phyloP scores from a whole-genome alignment of 2,797 vertebrate species.

The Crocodylus rhombifer region DNA sequence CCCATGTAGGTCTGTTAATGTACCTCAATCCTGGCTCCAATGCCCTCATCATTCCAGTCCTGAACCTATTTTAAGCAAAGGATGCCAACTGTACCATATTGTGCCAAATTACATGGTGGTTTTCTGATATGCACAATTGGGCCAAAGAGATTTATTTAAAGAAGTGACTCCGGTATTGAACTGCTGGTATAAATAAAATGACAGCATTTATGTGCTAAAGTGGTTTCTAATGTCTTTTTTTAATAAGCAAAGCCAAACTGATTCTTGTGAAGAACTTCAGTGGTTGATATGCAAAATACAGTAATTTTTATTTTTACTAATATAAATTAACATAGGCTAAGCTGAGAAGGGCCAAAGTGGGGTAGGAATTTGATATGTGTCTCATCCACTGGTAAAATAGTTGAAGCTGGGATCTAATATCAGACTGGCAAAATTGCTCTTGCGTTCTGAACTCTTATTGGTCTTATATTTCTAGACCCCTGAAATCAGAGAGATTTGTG shows the following conservation, averaged over 20 bases:
- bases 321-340: neutral
- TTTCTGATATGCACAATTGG: neutral
- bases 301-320: neutral
- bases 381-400: neutral
- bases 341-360: neutral
- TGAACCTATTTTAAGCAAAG: neutral
- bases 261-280: neutral
- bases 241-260: neutral
- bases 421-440: neutral
- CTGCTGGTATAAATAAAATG: slow-evolving; percentile 19
- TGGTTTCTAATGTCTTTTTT: neutral
- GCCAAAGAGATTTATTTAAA: slow-evolving; percentile 28
- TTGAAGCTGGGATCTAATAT: neutral
- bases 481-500: neutral
- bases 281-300: neutral
- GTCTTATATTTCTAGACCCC: neutral
- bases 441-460: neutral
- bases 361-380: neutral
- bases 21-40: neutral
- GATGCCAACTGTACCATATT: neutral
- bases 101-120: slow-evolving; percentile 5
- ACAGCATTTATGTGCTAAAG: neutral
- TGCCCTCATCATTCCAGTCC: neutral
- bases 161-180: neutral
- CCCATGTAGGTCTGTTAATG: neutral